Percentiles rank a stretch among this genome's conserved stretches.
Evolutionary conservation across 1,140 invertebrate species (phyloP).

Genomic region (Tetranychus cinnabarinus): DNA sequence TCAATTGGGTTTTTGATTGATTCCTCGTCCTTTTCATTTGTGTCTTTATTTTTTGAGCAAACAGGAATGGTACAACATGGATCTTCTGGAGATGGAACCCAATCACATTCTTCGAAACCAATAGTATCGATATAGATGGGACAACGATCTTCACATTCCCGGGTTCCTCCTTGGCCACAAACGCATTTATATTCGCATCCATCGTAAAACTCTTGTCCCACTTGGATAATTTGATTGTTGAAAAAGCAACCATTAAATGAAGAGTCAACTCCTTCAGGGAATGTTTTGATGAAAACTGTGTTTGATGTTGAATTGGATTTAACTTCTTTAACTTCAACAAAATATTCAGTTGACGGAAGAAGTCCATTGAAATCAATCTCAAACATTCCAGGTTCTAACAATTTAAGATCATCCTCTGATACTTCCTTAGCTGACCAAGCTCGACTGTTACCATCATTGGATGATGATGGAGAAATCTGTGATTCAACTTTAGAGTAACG

Average conservation of each 20-base stretch:
- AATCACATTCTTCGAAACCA: slow-evolving; percentile 34
- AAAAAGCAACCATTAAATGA: slow-evolving; percentile 37
- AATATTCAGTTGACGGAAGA: slow-evolving; percentile 49
- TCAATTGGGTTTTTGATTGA: too few species aligned
- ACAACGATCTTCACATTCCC: slow-evolving; percentile 42
- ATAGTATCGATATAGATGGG: slow-evolving; percentile 19
- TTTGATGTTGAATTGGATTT: slow-evolving; percentile 8
- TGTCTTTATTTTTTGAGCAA: slow-evolving; percentile 22
- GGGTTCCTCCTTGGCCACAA: slow-evolving; percentile 41
- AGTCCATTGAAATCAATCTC: slow-evolving; percentile 35
- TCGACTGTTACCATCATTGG: not conserved
- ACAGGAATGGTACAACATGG: slow-evolving; percentile 54
- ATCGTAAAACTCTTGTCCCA: slow-evolving; percentile 45
- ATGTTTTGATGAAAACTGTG: slow-evolving; percentile 12
- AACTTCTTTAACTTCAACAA: slow-evolving; percentile 6
- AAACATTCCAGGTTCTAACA: slow-evolving; percentile 3
- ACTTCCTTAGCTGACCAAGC: not conserved
- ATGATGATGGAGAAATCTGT: not conserved
- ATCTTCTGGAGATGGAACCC: slow-evolving; percentile 39
- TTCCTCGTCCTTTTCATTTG: not conserved
- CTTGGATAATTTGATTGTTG: slow-evolving; percentile 41
- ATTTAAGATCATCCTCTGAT: not conserved
- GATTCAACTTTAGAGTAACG: not conserved
- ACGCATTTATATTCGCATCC: slow-evolving; percentile 49
- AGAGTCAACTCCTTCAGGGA: slow-evolving; percentile 1